A percentile compares a stretch with the other conserved stretches of the same genome.
phyloP scores from a whole-genome alignment of 2,888 invertebrate genomes.

The Cephalotes varians region DNA sequence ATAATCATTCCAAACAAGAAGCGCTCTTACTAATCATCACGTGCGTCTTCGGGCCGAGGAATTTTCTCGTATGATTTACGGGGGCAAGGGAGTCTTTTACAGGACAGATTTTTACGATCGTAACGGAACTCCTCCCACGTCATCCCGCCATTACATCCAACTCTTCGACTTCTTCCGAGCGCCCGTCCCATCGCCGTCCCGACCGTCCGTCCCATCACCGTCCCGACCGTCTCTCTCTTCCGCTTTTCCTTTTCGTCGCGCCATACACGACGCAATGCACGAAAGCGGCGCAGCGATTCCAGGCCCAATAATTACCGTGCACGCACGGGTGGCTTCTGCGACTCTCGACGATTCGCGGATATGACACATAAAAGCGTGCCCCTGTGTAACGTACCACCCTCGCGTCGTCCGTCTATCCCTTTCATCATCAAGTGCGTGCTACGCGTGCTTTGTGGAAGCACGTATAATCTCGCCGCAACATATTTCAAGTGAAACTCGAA shows the following conservation, averaged over 20 bases:
- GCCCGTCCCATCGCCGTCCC: slow-evolving; percentile 31
- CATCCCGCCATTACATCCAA: slow-evolving; percentile 44
- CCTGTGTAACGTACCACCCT: neutral
- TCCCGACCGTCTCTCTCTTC: slow-evolving; percentile 27
- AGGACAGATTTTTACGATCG: neutral
- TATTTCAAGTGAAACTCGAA: slow-evolving; percentile 8
- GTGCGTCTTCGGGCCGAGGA: neutral
- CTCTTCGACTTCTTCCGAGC: slow-evolving; percentile 31
- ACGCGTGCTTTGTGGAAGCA: neutral
- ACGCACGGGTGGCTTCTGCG: slow-evolving; percentile 60
- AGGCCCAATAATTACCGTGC: slow-evolving; percentile 69
- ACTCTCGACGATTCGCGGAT: slow-evolving; percentile 24
- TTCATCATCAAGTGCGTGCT: neutral
- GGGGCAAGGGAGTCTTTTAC: no score
- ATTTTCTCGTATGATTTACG: slow-evolving; percentile 4
- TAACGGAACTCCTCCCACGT: neutral
- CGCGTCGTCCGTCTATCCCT: neutral
- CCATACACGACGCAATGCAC: neutral
- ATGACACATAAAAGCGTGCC: slow-evolving; percentile 37
- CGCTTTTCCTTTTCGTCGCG: slow-evolving; percentile 50
- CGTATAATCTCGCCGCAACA: slow-evolving; percentile 11
- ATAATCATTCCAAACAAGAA: neutral
- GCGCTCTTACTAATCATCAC: neutral
- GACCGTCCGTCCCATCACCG: slow-evolving; percentile 18
- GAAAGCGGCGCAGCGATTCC: slow-evolving; percentile 58